A percentile compares a stretch with the other conserved stretches of the same genome.
These are phyloP conservation scores for Sphenopsis melanotis DNA, from an alignment of 2,797 vertebrate genomes.

Conservation along the genomic window DNA sequence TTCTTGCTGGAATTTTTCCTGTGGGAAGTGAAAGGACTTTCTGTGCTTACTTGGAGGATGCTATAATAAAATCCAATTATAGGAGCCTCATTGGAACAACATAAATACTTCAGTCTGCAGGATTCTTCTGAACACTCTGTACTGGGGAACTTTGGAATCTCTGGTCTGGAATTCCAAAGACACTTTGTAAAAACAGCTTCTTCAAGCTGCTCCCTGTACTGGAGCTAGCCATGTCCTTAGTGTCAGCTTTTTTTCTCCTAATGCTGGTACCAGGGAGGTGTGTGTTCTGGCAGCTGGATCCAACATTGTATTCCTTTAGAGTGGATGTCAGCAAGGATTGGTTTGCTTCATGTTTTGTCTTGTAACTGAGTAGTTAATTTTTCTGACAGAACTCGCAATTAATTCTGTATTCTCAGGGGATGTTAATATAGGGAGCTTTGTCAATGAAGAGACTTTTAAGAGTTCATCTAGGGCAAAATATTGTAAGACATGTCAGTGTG, in stretches of 20 bases:
- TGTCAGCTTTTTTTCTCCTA: neutral
- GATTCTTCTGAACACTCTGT: neutral
- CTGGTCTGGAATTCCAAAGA: neutral
- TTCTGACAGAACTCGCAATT: neutral
- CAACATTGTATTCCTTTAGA: neutral
- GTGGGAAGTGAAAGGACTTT: neutral
- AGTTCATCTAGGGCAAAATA: neutral
- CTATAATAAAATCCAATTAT: neutral
- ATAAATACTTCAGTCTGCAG: neutral
- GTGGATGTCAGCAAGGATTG: neutral
- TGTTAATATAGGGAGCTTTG: neutral
- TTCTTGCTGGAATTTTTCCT: neutral
- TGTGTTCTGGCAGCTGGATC: neutral
- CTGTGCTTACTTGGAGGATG: neutral
- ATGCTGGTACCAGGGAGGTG: neutral
- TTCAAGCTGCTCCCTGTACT: neutral
- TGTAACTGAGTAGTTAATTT: neutral
- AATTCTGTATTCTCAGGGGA: neutral
- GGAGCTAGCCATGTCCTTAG: neutral
- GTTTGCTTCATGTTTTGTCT: neutral
- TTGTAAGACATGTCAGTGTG: neutral
- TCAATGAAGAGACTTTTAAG: neutral
- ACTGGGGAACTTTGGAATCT: neutral
- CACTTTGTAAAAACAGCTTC: rapidly evolving
- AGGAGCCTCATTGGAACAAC: neutral